phyloP scores from a whole-genome alignment of 2,888 invertebrate species.

The Polia nebulosa region DNA sequence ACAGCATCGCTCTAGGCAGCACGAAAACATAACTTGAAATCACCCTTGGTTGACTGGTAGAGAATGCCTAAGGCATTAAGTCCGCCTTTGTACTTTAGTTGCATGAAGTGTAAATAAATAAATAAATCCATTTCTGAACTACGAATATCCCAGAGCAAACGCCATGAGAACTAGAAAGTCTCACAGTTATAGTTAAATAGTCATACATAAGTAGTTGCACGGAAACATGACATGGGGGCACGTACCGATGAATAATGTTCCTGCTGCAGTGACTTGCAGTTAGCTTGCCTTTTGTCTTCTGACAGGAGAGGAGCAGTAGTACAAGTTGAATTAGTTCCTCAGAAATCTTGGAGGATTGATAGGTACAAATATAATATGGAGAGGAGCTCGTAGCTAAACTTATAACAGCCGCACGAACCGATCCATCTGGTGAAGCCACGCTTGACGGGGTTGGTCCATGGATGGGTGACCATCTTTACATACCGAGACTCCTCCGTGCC shows the following conservation, averaged over 20 bases:
- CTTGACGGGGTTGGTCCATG: too few relatives aligned
- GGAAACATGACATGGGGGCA: conserved; percentile 78
- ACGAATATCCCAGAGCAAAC: background rate
- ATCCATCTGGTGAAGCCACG: too few relatives aligned
- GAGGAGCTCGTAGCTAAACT: too few relatives aligned
- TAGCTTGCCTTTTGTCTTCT: conserved; percentile 39
- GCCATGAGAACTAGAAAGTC: conserved; percentile 20
- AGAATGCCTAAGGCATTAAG: too few relatives aligned
- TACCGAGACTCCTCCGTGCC: too few relatives aligned
- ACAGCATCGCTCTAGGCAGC: too few relatives aligned
- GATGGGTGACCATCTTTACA: too few relatives aligned
- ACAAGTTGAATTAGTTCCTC: conserved; percentile 10
- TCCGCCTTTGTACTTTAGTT: too few relatives aligned
- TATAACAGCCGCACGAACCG: too few relatives aligned
- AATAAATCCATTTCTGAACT: background rate
- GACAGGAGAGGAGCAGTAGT: conserved; percentile 44
- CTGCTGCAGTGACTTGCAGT: conserved; percentile 81
- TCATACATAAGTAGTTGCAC: conserved; percentile 67
- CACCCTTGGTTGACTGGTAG: too few relatives aligned
- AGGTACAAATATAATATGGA: background rate
- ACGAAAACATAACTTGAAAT: too few relatives aligned
- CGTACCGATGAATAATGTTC: conserved; percentile 82
- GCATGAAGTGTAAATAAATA: too few relatives aligned
- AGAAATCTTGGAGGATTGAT: background rate
- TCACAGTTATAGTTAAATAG: conserved; percentile 34